Base-by-base conservation (phyloP, 2,797 vertebrate species). In the Naso thynnoides region DNA sequence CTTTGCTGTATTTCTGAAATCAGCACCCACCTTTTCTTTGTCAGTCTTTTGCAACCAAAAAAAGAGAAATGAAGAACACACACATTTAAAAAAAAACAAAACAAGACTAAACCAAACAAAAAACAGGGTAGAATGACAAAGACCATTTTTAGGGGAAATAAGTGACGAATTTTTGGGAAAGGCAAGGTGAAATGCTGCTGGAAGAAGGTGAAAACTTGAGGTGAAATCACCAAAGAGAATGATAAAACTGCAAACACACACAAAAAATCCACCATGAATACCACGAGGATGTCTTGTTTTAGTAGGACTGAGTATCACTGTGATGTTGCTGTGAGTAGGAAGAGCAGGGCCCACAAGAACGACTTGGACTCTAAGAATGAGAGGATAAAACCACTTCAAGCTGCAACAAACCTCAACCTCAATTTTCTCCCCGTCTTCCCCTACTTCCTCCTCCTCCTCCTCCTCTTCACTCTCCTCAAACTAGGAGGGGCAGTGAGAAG, bases 381-480 rank as follows among this genome's bases (percentile, higher is more conserved):
- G 0, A 44, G 27, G 44, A 31, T 36, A n/a, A 71, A 72, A 74
- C 42, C 66, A 77, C n/a, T 71, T 73, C 10, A 24, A 4, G 70
- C 67, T 9, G 13, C 23, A 80, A 93, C 92, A 90, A 93, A 94
- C 91, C 93, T 92, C 85, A 66, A 75, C 66, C 82, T 90, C 86
- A 65, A 83, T 54, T 64, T 85, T 63, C 70, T 88, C 83, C 67
- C 76, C 86, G 81, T 87, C 77, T 60, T 88, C 88, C 63, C 75
- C 82, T 60, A 82, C 71, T 78, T 85, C 86, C 38, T 86, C 74
- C 21, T 87, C 77, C 47, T 79, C 73, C 55, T 87, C 85, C 41
- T 92, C 89, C 26, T 90, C 90, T 73, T 92, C 92, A 86, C 75
- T 91, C 68, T 93, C 92, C 73, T 92, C 89, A 85, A 86, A 86